A percentile compares a stretch with the other conserved stretches of the same genome.
Conservation (phyloP, 2,888 invertebrate species). For the Pseudococcus viburni region DNA sequence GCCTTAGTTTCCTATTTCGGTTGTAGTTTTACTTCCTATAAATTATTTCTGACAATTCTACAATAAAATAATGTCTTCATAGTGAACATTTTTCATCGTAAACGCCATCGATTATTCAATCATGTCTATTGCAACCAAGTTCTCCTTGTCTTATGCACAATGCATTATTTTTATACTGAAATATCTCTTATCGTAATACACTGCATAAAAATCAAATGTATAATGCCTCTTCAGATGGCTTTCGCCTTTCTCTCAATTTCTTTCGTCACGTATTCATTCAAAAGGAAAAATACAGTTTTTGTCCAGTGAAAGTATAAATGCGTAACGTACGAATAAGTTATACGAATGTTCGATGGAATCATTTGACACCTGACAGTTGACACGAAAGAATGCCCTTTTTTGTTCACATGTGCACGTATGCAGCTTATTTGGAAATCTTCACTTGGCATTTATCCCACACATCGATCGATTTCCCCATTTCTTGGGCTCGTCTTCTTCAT, state of each 20-base stretch:
- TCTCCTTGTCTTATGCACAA: no score
- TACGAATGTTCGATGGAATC: no score
- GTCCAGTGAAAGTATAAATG: neutral
- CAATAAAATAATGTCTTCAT: no score
- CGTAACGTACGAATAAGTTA: neutral
- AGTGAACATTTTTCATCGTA: no score
- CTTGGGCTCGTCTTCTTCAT: neutral
- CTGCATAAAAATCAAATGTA: neutral
- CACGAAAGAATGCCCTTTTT: constrained; percentile 1
- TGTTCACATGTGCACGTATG: neutral
- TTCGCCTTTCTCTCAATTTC: constrained; percentile 22
- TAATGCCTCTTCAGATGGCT: neutral
- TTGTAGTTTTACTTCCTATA: no score
- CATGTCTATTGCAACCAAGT: no score
- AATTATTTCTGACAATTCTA: no score
- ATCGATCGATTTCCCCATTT: neutral
- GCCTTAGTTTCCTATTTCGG: no score
- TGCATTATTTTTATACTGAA: no score
- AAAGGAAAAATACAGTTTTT: neutral
- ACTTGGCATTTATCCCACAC: neutral
- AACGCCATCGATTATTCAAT: no score
- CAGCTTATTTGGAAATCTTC: neutral
- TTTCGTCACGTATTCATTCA: neutral
- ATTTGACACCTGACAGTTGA: neutral
- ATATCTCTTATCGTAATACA: no score